Percentiles rank a stretch among this genome's conserved stretches.
Conservation (phyloP, 2,113 vertebrate species). For the Gymnobelideus leadbeateri region DNA sequence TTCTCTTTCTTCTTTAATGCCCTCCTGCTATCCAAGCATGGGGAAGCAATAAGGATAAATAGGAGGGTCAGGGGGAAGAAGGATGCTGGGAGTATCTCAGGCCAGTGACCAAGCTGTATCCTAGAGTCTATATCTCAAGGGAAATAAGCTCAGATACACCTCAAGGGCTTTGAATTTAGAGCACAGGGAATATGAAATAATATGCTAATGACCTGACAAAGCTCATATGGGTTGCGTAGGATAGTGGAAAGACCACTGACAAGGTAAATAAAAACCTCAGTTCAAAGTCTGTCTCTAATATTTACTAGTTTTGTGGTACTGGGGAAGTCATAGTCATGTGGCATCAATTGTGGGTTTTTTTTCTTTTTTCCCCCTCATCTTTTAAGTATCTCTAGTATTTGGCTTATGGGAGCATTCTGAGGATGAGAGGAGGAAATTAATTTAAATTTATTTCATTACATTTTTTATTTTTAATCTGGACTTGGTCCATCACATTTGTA, state of each 20-base stretch:
- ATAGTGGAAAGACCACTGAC: neutral
- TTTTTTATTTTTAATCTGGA: neutral
- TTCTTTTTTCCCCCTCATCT: neutral
- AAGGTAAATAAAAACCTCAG: neutral
- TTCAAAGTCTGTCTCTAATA: neutral
- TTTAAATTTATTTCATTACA: neutral
- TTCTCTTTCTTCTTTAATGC: neutral
- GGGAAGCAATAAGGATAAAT: neutral
- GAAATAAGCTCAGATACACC: neutral
- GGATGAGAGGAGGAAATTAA: neutral
- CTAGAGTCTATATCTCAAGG: neutral
- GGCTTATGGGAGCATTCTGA: neutral
- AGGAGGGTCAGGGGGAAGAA: neutral
- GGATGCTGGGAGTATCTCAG: neutral
- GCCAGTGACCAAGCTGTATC: neutral
- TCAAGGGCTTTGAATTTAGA: neutral
- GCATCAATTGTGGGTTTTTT: neutral
- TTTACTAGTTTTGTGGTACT: neutral
- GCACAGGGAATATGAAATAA: neutral
- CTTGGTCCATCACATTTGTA: neutral
- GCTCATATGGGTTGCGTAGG: neutral
- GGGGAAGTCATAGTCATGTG: neutral
- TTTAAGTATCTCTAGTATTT: neutral
- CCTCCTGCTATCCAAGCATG: neutral
- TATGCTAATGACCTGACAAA: neutral